A percentile compares a stretch with the other conserved stretches of the same genome.
phyloP scores from a whole-genome alignment of 2,888 invertebrate species.

The Ceriagrion tenellum region DNA sequence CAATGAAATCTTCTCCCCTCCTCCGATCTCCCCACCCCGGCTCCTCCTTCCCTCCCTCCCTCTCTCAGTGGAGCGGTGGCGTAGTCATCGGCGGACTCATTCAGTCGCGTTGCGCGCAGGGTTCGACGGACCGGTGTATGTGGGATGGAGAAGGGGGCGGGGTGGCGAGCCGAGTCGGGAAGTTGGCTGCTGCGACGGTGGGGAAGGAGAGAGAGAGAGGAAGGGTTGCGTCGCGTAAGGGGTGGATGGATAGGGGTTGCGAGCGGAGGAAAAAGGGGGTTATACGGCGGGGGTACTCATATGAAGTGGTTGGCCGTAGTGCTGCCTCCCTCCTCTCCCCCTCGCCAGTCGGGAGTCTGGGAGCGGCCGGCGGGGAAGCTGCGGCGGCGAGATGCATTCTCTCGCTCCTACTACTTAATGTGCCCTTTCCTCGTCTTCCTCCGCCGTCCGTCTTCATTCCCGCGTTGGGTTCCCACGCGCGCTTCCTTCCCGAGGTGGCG shows the following conservation, averaged over 20 bases:
- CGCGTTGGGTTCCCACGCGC: neutral
- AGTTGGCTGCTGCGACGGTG: neutral
- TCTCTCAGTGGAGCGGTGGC: neutral
- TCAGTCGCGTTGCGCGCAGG: slow-evolving; percentile 29
- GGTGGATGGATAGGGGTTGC: neutral
- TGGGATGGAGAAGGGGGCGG: neutral
- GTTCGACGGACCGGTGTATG: slow-evolving; percentile 21
- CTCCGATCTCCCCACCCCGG: neutral
- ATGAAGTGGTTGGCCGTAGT: slow-evolving; percentile 23
- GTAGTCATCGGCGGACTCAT: slow-evolving; percentile 59
- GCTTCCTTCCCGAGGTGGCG: slow-evolving; percentile 11
- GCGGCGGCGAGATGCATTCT: neutral
- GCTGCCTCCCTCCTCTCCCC: neutral
- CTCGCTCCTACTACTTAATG: neutral
- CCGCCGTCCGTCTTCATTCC: slow-evolving; percentile 65
- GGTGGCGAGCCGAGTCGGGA: neutral
- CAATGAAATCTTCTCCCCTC: neutral
- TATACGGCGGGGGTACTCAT: neutral
- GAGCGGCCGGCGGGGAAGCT: neutral
- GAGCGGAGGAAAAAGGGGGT: neutral
- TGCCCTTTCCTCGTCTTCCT: neutral
- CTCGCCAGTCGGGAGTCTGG: neutral
- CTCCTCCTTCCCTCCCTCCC: neutral
- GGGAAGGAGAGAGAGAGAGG: neutral
- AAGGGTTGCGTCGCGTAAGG: slow-evolving; percentile 12